Evolutionary conservation across 2,797 vertebrate species (phyloP), one percentile per base, ranked within the genome.

Genomic region (Chaenodraco wilsoni): DNA sequence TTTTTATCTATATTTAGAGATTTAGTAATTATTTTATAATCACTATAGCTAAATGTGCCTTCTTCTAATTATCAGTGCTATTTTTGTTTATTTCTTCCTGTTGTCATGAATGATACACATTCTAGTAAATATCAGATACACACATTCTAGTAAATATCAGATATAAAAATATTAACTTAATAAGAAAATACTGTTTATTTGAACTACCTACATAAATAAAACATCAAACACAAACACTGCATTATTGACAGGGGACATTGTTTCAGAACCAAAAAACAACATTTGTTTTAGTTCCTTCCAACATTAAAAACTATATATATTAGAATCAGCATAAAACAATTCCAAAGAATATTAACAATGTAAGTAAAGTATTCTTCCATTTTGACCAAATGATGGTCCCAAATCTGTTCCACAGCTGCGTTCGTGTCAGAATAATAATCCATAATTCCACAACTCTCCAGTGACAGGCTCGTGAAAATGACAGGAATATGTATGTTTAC

Each of bases 401-500:
- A 17, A 49, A 37, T 72, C 31, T 74, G 3, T 48, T 54, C 12
- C n/a, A 31, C 46, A 51, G 19, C 50, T 49, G 54, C 5, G 12
- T 65, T 69, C 13, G 41, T 21, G 41, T 23, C 40, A 40, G 49
- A 83, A 75, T 49, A 82, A 66, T n/a, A 72, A 69, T 31, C 31
- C 37, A 41, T 78, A 37, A 76, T 64, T 82, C 49, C 74, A 58
- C 60, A 68, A 60, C 46, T 57, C 52, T 27, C 76, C 58, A 71
- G 65, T 74, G 75, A 76, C 70, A 52, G 70, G 54, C 73, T 76
- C 56, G 23, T 65, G 50, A 73, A 79, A 81, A 61, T 59, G 65
- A 80, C 68, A 74, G 56, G 44, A 74, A 87, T 81, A 69, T 87
- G 74, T 82, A 65, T 89, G 74, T 91, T 88, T 86, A 72, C 64